phyloP scores from a whole-genome alignment of 2,797 vertebrate genomes.

The Pseudotriccus pelzelni region DNA sequence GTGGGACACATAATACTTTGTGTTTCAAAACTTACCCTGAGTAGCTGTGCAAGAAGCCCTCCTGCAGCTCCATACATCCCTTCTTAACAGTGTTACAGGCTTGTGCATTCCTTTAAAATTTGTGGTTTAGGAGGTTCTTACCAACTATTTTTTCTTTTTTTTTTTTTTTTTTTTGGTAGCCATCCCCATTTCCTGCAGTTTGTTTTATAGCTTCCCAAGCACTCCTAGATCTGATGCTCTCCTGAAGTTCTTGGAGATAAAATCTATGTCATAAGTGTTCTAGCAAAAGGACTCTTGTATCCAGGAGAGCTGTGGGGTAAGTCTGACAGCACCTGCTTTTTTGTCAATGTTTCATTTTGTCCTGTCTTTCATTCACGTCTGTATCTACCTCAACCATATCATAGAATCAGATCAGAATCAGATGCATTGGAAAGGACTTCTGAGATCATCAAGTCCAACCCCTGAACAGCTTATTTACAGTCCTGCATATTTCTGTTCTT shows the following conservation, averaged over 20 bases:
- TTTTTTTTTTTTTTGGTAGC: neutral
- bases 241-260: neutral
- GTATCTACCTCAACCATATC: neutral
- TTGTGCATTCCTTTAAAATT: accelerated
- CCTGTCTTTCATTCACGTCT: neutral
- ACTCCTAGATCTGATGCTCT: neutral
- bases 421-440: no score
- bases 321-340: neutral
- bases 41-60: neutral
- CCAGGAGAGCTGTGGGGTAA: neutral
- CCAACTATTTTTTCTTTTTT: neutral
- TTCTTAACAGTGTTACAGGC: neutral
- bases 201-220: neutral
- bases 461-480: neutral
- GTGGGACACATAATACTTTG: neutral
- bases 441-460: no score
- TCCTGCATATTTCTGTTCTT: neutral
- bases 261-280: neutral
- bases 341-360: neutral
- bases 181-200: neutral
- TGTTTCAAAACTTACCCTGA: neutral
- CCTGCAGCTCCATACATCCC: neutral
- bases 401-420: no score
- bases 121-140: neutral
- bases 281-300: neutral